Evolutionary conservation across 2,888 invertebrate species (phyloP).

Genomic region (Electrophaes corylata): DNA sequence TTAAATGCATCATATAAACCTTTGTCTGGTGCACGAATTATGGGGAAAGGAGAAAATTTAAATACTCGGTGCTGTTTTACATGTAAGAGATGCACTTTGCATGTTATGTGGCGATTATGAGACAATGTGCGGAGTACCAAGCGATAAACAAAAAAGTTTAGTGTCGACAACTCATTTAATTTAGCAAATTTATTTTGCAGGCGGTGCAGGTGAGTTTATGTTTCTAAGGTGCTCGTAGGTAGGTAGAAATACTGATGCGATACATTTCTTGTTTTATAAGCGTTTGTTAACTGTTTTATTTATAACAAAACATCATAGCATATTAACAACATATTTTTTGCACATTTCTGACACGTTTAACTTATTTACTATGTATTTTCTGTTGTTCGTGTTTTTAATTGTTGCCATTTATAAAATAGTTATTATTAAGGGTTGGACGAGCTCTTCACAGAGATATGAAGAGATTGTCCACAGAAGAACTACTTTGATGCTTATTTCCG

Average conservation of each 20-base stretch:
- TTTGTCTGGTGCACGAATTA: conserved; percentile 81
- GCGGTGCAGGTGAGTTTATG: conserved; percentile 9
- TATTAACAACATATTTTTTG: neutral
- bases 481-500: too few relatives aligned
- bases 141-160: conserved; percentile 23
- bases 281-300: neutral
- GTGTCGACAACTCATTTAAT: conserved; percentile 11
- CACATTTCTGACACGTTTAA: neutral
- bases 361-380: too few relatives aligned
- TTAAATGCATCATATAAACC: conserved; percentile 70
- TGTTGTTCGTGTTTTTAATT: too few relatives aligned
- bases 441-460: too few relatives aligned
- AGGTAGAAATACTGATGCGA: neutral
- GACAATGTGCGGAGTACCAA: conserved; percentile 51
- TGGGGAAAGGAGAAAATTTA: conserved; percentile 80
- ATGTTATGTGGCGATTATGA: conserved; percentile 76
- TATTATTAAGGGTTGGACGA: too few relatives aligned
- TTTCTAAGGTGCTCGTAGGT: neutral
- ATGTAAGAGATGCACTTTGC: conserved; percentile 83
- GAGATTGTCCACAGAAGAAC: too few relatives aligned
- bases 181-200: conserved; percentile 16
- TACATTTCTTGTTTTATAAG: neutral
- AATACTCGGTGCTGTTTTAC: conserved; percentile 81
- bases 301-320: neutral
- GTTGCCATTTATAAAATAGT: too few relatives aligned